Conservation (phyloP, 2,888 invertebrate genomes). For the Megalurothrips usitatus region DNA sequence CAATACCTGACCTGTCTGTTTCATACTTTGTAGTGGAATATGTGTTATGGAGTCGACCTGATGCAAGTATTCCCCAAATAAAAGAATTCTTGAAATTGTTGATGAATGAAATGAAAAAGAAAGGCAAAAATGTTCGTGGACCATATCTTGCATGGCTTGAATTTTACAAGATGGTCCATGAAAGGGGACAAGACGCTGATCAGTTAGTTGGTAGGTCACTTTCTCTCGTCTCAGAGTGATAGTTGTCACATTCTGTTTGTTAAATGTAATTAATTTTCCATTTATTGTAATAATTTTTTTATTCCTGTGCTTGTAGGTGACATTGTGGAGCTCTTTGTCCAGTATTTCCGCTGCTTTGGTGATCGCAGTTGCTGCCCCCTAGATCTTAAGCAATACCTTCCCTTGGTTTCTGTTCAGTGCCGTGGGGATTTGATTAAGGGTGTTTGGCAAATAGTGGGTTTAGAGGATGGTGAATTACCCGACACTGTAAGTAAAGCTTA, state of each 20-base stretch:
- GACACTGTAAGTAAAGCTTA: constrained; percentile 44
- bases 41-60: constrained; percentile 62
- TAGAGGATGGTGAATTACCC: constrained; percentile 44
- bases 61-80: constrained; percentile 69
- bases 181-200: constrained; percentile 52
- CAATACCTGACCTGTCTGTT: neutral
- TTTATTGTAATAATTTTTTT: neutral
- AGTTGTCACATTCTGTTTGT: too few species aligned
- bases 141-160: constrained; percentile 82
- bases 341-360: constrained; percentile 78
- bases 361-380: constrained; percentile 81
- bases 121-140: constrained; percentile 54
- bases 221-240: too few species aligned
- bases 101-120: constrained; percentile 57
- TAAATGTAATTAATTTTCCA: neutral
- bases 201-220: constrained; percentile 46
- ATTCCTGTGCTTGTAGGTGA: constrained; percentile 49
- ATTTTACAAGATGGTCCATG: constrained; percentile 59
- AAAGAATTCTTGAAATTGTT: constrained; percentile 69
- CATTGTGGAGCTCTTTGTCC: constrained; percentile 63
- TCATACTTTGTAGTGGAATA: constrained; percentile 30
- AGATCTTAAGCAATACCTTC: constrained; percentile 73
- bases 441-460: constrained; percentile 42
- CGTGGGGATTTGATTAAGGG: constrained; percentile 34
- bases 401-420: constrained; percentile 61